These are phyloP conservation scores for Pangasius krempfi DNA, from an alignment of 2,797 vertebrate species.

Conservation along the genomic window DNA sequence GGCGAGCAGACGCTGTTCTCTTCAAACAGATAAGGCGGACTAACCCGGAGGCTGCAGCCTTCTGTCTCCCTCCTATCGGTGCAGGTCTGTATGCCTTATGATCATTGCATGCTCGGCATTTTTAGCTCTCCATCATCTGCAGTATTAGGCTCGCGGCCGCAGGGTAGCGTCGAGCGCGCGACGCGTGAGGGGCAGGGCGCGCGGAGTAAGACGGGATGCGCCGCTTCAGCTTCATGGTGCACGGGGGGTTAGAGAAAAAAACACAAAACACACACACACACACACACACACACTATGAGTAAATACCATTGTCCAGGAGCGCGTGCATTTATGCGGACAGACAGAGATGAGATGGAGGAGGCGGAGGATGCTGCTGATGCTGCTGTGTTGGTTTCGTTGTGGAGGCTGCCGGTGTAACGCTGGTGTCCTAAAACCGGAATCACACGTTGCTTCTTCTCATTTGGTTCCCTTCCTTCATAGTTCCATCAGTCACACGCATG, in stretches of 20 bases:
- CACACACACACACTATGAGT: neutral
- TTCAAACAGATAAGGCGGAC: constrained; percentile 50
- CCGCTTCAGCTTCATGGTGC: constrained; percentile 56
- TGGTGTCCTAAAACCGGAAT: constrained; percentile 26
- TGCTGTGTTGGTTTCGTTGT: constrained; percentile 35
- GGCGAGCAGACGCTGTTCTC: constrained; percentile 46
- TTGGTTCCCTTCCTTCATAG: neutral
- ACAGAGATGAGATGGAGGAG: constrained; percentile 23
- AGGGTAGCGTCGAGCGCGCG: neutral
- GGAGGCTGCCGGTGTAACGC: constrained; percentile 7
- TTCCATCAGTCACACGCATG: neutral
- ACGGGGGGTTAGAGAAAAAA: neutral
- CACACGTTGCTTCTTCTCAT: constrained; percentile 1
- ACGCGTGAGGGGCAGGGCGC: constrained; percentile 27
- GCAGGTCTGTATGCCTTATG: constrained; percentile 61
- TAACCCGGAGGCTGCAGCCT: constrained; percentile 34
- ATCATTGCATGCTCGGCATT: constrained; percentile 39
- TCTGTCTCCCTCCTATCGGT: constrained; percentile 35
- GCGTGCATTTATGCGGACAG: constrained; percentile 13
- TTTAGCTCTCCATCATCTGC: constrained; percentile 2
- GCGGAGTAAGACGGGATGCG: constrained; percentile 50
- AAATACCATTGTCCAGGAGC: constrained; percentile 5
- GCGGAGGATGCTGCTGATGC: constrained; percentile 17
- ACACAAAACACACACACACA: neutral
- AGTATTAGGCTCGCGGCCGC: neutral